Conservation (phyloP, 2,113 vertebrate species). For the Mormyrus iriodes region DNA sequence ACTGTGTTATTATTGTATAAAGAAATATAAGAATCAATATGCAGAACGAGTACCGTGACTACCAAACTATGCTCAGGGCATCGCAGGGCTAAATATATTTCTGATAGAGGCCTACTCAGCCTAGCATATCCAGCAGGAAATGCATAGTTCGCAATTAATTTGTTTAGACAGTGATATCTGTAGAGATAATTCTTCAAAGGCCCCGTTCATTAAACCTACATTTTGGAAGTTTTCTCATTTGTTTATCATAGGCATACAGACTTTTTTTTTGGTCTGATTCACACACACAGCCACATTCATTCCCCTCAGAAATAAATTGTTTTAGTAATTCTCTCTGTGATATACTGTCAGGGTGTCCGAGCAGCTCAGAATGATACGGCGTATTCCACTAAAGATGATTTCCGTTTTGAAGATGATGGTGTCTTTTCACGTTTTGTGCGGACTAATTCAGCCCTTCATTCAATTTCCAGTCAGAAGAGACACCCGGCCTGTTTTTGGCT, state of each 20-base stretch:
- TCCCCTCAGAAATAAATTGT: not conserved
- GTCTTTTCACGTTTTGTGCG: not conserved
- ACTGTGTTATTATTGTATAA: not conserved
- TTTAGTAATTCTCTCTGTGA: not conserved
- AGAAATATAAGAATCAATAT: conserved; percentile 8
- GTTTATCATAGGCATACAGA: not conserved
- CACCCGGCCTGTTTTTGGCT: not conserved
- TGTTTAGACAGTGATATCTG: not conserved
- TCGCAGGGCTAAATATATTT: not conserved
- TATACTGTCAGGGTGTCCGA: not conserved
- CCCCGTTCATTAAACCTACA: not conserved
- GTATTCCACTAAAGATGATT: not conserved
- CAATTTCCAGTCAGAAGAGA: not conserved
- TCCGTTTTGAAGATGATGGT: not conserved
- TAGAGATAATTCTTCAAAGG: conserved; percentile 3
- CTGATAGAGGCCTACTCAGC: not conserved
- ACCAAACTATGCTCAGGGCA: not conserved
- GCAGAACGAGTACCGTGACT: not conserved
- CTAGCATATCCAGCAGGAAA: not conserved
- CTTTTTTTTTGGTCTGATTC: not conserved
- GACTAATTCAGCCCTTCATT: not conserved
- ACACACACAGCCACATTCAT: not conserved
- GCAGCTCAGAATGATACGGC: not conserved
- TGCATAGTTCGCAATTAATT: not conserved
- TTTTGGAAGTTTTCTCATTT: not conserved